Conservation (phyloP, 2,888 invertebrate species). For the Chrysolina haemoptera region DNA sequence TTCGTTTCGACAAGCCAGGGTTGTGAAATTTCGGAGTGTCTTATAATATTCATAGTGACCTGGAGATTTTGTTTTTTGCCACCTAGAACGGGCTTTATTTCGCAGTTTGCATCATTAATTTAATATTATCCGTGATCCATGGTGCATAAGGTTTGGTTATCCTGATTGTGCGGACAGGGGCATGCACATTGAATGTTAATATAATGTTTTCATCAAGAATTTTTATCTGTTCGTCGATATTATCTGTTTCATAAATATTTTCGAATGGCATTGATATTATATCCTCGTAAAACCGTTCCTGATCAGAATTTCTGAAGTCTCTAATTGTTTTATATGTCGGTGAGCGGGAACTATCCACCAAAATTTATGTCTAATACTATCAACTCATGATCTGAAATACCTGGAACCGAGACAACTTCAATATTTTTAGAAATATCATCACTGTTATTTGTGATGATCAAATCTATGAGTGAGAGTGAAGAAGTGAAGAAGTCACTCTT, state of each 20-base stretch:
- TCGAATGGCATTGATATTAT: neutral
- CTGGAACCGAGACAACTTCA: neutral
- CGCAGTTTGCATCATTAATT: neutral
- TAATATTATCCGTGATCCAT: neutral
- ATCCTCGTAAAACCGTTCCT: neutral
- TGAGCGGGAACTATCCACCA: neutral
- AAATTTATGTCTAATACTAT: neutral
- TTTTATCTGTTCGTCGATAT: neutral
- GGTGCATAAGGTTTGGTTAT: neutral
- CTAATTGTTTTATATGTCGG: neutral
- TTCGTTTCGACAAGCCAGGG: too few relatives aligned
- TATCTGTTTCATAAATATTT: neutral
- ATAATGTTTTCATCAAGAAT: neutral
- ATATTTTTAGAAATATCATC: neutral
- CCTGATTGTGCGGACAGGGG: too few relatives aligned
- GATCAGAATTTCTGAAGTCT: neutral
- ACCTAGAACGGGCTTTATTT: neutral
- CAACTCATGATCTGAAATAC: neutral
- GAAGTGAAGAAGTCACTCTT: neutral
- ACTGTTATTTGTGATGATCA: neutral
- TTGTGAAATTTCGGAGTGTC: too few relatives aligned
- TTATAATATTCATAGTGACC: too few relatives aligned
- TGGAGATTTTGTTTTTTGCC: neutral
- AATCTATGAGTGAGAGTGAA: neutral
- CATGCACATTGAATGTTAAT: neutral